Base-by-base conservation (phyloP, 1,140 invertebrate genomes). In the Antheraea mylitta region DNA sequence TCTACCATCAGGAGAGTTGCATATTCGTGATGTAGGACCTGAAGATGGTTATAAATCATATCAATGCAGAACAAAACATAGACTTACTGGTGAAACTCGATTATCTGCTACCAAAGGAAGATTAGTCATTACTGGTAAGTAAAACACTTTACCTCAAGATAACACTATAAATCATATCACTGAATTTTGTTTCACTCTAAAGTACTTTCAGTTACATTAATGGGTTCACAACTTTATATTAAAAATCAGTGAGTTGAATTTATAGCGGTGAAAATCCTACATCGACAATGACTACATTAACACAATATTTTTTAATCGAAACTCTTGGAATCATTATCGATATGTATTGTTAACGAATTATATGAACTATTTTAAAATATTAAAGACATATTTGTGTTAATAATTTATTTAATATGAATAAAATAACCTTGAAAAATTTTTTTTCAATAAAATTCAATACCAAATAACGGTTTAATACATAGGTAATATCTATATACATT, bases 21-120 rank as follows among this genome's bases (percentile, higher is more conserved):
- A 98, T 87, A 98, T 98, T 82, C 95, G 96, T 81, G 97, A 98
- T 92, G 98, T 98, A 66, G 97, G 96, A 88, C 97, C 97, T 72
- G 97, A 98, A 89, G 98, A 98, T 92, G 97, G 97, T 70, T 98
- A 97, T 90, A 98, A 98, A 92, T 97, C 96, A 70, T 98, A 98
- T 85, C 97, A 98, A 87, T 99, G 98, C 90, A 95, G 97, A 78
- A 99, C 98, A 58, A 97, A 97, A 86, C 98, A 99, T 91, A 95
- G 97, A 77, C 94, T 99, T 45, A 98, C 98, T 79, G 97, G 97
- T 79, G 98, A 99, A 94, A 98, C 97, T 72, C 94, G 97, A 87
- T 93, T 98, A 70, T 99, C 98, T 82, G 97, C 97, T 58, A 98
- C 97, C 48, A 98, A 98, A 87, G 98, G 98, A 92, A 94, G 97